Evolutionary conservation across 2,888 invertebrate species (phyloP).

Genomic region (Amblyjoppa proteus): DNA sequence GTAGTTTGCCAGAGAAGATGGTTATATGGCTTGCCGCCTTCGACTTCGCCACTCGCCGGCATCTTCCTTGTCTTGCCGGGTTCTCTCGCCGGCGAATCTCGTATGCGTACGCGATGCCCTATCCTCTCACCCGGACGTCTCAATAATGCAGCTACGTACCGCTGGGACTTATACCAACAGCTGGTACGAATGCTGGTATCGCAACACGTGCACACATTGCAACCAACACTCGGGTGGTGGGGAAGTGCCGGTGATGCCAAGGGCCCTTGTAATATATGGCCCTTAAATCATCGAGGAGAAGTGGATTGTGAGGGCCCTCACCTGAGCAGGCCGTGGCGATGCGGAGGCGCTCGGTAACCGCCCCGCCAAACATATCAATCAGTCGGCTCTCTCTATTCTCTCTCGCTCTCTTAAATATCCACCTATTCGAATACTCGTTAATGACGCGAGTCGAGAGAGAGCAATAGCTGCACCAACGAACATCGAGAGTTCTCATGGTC

Average conservation of each 20-base stretch:
- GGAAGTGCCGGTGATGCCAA: slow-evolving; percentile 77
- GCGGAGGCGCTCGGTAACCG: slow-evolving; percentile 76
- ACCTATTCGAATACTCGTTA: slow-evolving; percentile 79
- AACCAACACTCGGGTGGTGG: slow-evolving; percentile 49
- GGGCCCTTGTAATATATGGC: slow-evolving; percentile 83
- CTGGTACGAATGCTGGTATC: slow-evolving; percentile 27
- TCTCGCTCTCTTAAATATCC: slow-evolving; percentile 73
- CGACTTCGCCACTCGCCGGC: slow-evolving; percentile 69
- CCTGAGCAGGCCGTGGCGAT: slow-evolving; percentile 74
- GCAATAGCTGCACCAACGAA: slow-evolving; percentile 27
- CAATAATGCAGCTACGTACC: slow-evolving; percentile 79
- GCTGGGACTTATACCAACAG: slow-evolving; percentile 73
- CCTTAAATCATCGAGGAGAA: slow-evolving; percentile 83
- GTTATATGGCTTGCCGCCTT: slow-evolving; percentile 69
- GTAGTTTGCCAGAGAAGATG: slow-evolving; percentile 72
- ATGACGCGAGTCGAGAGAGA: slow-evolving; percentile 73
- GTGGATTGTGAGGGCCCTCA: slow-evolving; percentile 80
- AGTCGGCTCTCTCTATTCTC: slow-evolving; percentile 69
- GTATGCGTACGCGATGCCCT: slow-evolving; percentile 61
- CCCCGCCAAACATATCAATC: slow-evolving; percentile 84
- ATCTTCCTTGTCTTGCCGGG: background rate
- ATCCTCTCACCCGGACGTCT: slow-evolving; percentile 74
- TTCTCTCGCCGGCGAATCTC: background rate
- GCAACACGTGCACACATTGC: slow-evolving; percentile 31
- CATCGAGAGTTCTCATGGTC: slow-evolving; percentile 9